These are phyloP conservation scores for Nasua narica DNA, from an alignment of 2,797 vertebrate species.

Conservation along the genomic window DNA sequence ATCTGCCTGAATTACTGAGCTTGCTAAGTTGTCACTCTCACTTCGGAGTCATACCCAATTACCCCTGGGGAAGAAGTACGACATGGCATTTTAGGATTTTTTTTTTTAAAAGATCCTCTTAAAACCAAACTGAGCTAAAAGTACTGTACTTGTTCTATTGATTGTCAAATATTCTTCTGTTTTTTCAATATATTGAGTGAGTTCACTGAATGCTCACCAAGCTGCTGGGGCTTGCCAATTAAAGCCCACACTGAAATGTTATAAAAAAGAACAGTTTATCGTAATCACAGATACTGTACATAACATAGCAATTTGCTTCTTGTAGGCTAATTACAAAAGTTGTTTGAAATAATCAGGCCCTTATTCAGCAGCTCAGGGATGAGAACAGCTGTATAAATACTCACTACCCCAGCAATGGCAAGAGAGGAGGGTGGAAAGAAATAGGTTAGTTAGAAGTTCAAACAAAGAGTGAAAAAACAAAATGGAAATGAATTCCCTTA, in stretches of 20 bases:
- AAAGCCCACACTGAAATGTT: conserved; percentile 73
- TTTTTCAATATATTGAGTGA: conserved; percentile 10
- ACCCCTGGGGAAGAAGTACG: neutral
- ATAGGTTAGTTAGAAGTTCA: conserved; percentile 71
- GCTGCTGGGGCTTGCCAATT: conserved; percentile 69
- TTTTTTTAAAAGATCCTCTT: conserved; percentile 41
- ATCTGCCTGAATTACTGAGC: neutral
- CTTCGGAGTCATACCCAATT: neutral
- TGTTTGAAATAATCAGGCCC: conserved; percentile 79
- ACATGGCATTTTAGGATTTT: neutral
- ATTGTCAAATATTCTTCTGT: conserved; percentile 58
- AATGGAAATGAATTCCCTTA: conserved; percentile 42
- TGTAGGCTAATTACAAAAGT: conserved; percentile 81
- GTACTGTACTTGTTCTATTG: conserved; percentile 39
- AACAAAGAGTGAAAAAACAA: conserved; percentile 36
- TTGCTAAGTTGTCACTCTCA: neutral
- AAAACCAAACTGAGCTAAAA: conserved; percentile 34
- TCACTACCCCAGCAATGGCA: neutral
- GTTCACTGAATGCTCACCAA: conserved; percentile 53
- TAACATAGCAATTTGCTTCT: conserved; percentile 78
- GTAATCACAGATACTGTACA: conserved; percentile 79
- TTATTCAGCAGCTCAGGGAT: conserved; percentile 69
- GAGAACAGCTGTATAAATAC: conserved; percentile 76
- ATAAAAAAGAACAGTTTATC: conserved; percentile 74
- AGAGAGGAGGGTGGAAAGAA: conserved; percentile 25